Base-by-base conservation (phyloP, 1,140 invertebrate species). In the Habropoda laboriosa region DNA sequence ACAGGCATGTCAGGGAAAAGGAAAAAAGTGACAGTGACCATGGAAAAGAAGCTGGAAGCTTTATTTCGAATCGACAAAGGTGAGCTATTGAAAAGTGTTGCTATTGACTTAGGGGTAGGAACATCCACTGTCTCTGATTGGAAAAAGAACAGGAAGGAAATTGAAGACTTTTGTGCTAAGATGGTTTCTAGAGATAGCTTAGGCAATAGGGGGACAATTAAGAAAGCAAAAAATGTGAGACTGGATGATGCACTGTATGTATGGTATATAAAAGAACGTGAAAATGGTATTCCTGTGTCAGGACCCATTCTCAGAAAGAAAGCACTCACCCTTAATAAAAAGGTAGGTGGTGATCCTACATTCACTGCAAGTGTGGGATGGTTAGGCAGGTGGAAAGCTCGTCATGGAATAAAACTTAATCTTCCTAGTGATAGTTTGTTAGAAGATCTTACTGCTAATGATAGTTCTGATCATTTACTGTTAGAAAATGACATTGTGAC, bases 111-210 rank as follows among this genome's bases (percentile, higher is more conserved):
- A 47, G 68, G 64, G n/a, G 47, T 79, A 24, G 71, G 55, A 63
- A 57, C 38, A 51, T 79, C 75, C 0, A 84, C 80, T 30, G 80
- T 84, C 8, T 68, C 74, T 13, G 67, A 82, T 27, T 84, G 82
- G 68, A 75, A 71, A n/a, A 76, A 60, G n/a, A 82, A 82, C 27
- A 42, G 75, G 49, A 68, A 55, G 32, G 57, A 71, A 1, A 67
- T 79, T 27, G 80, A 85, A 66, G 40, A 45, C 3, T 76, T 76
- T 40, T 74, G 72, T 40, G 45, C 72, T 16, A 64, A 64, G 18
- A 74, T 74, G 45, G 45, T 74, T 13, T 63, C 71, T 7, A 64
- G 24, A 21, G 58, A 64, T 35, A 27, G 57, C 18, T 73, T 73
- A 27, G 18, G 35, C 16, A 51, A 51, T n/a, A 74, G 60, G 10